phyloP scores from a whole-genome alignment of 1,140 invertebrate genomes.

The Cyphomyrmex costatus region DNA sequence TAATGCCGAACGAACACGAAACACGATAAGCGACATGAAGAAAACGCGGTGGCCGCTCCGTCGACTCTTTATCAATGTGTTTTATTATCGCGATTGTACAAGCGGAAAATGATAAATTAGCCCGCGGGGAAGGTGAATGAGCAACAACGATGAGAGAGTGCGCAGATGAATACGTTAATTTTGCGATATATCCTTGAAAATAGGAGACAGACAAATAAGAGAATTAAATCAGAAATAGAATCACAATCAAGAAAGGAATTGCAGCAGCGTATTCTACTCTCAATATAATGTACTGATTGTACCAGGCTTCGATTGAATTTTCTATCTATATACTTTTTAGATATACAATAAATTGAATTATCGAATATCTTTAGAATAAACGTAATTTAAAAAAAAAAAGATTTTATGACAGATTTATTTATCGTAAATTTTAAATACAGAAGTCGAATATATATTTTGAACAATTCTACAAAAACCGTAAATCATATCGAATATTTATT shows the following conservation, averaged over 20 bases:
- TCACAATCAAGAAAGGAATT: conserved; percentile 31
- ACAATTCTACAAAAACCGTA: background rate
- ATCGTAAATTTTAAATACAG: background rate
- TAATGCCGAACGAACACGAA: conserved; percentile 41
- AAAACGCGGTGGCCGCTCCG: conserved; percentile 20
- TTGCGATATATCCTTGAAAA: conserved; percentile 23
- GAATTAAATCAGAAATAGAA: conserved; percentile 46
- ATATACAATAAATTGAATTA: background rate
- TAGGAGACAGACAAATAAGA: conserved; percentile 23
- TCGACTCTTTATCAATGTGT: conserved; percentile 62
- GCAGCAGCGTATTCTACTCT: conserved; percentile 1
- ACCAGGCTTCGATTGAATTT: conserved; percentile 22
- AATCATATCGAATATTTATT: background rate
- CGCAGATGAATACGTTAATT: conserved; percentile 57
- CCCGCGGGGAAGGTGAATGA: conserved; percentile 40
- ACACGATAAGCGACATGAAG: conserved; percentile 61
- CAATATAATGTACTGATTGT: conserved; percentile 3
- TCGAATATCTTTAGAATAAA: background rate
- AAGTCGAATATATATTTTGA: conserved; percentile 6
- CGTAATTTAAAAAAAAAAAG: background rate
- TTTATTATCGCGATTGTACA: conserved; percentile 66
- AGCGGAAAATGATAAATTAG: conserved; percentile 60
- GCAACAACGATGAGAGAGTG: conserved; percentile 19
- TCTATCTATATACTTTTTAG: background rate
- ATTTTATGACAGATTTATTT: background rate